These are phyloP conservation scores for Damaliscus lunatus DNA, from an alignment of 2,113 vertebrate genomes.

Conservation along the genomic window DNA sequence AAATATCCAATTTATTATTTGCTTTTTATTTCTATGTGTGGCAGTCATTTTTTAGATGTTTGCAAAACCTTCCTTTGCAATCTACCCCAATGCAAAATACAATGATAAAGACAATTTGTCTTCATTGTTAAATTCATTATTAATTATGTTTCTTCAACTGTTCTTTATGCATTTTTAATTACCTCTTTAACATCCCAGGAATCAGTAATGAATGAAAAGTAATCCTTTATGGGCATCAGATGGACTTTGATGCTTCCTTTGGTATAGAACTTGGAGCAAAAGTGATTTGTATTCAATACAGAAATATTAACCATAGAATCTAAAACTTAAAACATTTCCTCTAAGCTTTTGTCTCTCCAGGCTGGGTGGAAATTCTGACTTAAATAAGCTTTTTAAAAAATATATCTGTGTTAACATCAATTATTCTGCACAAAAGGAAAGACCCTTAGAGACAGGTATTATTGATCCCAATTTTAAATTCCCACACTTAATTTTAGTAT, in stretches of 20 bases:
- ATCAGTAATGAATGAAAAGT: slow-evolving; percentile 9
- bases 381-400: background rate
- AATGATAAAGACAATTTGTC: background rate
- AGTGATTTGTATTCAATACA: background rate
- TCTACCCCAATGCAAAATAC: background rate
- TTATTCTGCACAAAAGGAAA: slow-evolving; percentile 5
- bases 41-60: background rate
- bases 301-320: background rate
- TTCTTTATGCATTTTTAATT: background rate
- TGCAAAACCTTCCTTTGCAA: background rate
- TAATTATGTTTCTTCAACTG: slow-evolving; percentile 1
- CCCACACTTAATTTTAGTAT: background rate
- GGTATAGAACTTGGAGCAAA: background rate
- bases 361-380: background rate
- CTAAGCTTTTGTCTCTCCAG: background rate
- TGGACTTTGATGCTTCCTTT: background rate
- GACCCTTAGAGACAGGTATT: background rate
- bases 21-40: background rate
- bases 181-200: background rate
- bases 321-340: background rate
- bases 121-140: background rate
- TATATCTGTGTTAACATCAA: background rate
- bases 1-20: background rate
- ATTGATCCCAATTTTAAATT: background rate
- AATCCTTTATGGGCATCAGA: background rate